Evolutionary conservation across 2,888 invertebrate species (phyloP), one percentile per base, ranked within the genome.

Genomic region (Dyspetes luteomarginatus): DNA sequence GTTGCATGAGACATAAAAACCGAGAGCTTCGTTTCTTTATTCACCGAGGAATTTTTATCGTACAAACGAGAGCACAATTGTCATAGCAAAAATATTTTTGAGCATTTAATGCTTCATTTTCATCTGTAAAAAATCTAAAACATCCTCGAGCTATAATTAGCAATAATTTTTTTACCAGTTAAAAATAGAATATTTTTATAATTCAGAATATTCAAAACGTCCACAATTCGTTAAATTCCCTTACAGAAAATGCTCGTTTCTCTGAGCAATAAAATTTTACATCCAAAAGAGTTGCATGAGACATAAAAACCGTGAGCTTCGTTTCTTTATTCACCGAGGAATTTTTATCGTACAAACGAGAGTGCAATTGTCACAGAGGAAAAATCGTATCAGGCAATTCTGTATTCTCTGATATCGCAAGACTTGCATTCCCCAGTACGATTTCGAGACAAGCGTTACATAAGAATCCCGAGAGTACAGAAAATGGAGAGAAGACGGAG

Each of bases 391-490:
- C 56, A 26, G 60, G 28, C 62, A 52, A 52, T 30, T 43, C 30
- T 15, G 17, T 52, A 67, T 50, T 60, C 55, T n/a, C 86, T 89
- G 85, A 83, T 43, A 62, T 65, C 84, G 83, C 87, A 85, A 85
- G 86, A 82, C 75, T 82, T 75, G 76, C 84, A 58, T 72, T 45
- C 50, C 22, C 30, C 50, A 41, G 24, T 52, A 28, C n/a, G 12
- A 36, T 41, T 78, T 74, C 48, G 82, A 83, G 86, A 83, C 82
- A 55, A 74, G 85, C 83, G 85, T 86, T 88, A 87, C 85, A 85
- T 89, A 89, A 90, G 89, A 90, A 87, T 90, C 86, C 83, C 80
- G 78, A 71, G 75, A 48, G 48, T 15, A 55, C 19, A 56, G 65
- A 65, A 65, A 83, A 84, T n/a, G n/a, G n/a, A n/a, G 88, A 86